Evolutionary conservation across 1,140 invertebrate species (phyloP).

Genomic region (Mamestra configurata): DNA sequence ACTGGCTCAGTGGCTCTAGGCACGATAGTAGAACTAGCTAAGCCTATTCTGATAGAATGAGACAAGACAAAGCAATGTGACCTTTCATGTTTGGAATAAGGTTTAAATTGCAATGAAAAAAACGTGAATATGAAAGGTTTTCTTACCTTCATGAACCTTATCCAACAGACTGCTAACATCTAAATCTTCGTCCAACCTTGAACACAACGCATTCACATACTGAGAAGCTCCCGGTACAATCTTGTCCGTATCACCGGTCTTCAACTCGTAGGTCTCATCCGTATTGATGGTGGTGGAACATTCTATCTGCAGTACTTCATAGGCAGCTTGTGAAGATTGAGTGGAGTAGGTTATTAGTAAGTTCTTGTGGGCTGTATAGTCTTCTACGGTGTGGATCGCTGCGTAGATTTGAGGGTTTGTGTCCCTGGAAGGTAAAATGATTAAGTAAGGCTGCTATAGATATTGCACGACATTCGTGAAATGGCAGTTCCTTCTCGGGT

Average conservation of each 20-base stretch:
- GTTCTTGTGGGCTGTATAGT: conserved; percentile 72
- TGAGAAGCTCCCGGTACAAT: conserved; percentile 74
- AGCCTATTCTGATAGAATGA: too few relatives aligned
- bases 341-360: conserved; percentile 75
- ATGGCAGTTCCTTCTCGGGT: too few relatives aligned
- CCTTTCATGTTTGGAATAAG: too few relatives aligned
- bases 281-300: conserved; percentile 73
- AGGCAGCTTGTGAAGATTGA: conserved; percentile 74
- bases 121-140: too few relatives aligned
- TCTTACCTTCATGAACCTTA: conserved; percentile 77
- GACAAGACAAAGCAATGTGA: too few relatives aligned
- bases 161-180: conserved; percentile 77
- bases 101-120: not conserved
- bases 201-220: conserved; percentile 77
- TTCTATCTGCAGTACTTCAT: conserved; percentile 80
- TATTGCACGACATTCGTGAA: too few relatives aligned
- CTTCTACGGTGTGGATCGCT: conserved; percentile 67
- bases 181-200: conserved; percentile 67
- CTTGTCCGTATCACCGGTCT: conserved; percentile 71
- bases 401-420: conserved; percentile 68
- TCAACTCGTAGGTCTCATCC: conserved; percentile 73
- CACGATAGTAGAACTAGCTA: too few relatives aligned
- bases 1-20: too few relatives aligned
- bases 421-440: conserved; percentile 64
- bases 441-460: too few relatives aligned